Conservation (phyloP, 2,888 invertebrate species). For the Noctua janthina region DNA sequence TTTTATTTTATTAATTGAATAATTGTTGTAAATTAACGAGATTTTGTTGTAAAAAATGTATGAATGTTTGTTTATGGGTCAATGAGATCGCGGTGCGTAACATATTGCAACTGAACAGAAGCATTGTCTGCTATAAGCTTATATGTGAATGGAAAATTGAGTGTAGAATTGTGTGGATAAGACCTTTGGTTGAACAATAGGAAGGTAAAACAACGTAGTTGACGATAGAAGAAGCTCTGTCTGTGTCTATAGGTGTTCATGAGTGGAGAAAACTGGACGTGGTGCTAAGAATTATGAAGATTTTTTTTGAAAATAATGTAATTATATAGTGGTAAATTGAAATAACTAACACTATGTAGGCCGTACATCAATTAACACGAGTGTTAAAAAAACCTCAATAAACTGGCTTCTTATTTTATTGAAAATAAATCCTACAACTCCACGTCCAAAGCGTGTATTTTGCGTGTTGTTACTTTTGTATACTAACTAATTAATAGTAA, state of each 20-base stretch:
- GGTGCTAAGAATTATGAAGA: background rate
- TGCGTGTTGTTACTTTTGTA: too few relatives aligned
- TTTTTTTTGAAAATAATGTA: background rate
- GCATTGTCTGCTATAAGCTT: conserved; percentile 87
- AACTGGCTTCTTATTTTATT: background rate
- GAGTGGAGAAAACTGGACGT: background rate
- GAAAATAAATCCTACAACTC: too few relatives aligned
- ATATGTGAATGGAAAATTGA: conserved; percentile 85
- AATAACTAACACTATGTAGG: background rate
- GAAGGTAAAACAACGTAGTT: background rate
- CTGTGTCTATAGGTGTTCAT: background rate
- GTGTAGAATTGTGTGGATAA: conserved; percentile 78
- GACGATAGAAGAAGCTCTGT: background rate
- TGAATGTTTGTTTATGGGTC: conserved; percentile 78
- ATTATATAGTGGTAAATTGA: background rate
- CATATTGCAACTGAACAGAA: conserved; percentile 85
- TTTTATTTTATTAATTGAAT: conserved; percentile 35
- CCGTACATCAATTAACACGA: background rate
- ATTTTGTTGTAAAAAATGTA: conserved; percentile 52
- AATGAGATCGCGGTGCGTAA: conserved; percentile 81
- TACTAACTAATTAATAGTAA: too few relatives aligned
- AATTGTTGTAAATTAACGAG: conserved; percentile 31
- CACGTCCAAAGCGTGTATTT: too few relatives aligned
- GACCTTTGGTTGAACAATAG: conserved; percentile 54
- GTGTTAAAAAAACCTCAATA: background rate